Percentiles rank a stretch among this genome's conserved stretches.
Conservation (phyloP, 37 sponge, comb jelly and placozoan species). For the Mnemiopsis leidyi region DNA sequence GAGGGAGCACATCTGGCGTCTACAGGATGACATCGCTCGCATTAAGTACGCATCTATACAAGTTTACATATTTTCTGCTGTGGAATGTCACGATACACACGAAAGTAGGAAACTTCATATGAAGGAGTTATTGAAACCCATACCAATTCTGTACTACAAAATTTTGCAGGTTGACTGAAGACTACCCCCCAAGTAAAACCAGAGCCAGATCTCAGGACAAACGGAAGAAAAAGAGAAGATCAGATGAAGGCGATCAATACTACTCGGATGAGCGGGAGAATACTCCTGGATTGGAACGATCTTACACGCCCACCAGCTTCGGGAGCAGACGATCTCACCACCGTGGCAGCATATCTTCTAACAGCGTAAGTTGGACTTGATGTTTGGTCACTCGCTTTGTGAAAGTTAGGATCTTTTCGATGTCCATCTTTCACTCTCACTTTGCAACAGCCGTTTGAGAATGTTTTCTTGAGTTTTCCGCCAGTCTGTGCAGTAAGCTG, state of each 20-base stretch:
- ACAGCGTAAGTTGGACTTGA: conserved; percentile 49
- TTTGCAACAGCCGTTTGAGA: no score
- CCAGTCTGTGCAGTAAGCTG: not conserved
- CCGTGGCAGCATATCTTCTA: conserved; percentile 60
- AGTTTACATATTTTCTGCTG: not conserved
- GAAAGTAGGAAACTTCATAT: not conserved
- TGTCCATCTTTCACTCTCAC: no score
- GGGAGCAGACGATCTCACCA: conserved; percentile 45
- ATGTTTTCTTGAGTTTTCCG: no score
- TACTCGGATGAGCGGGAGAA: conserved; percentile 35
- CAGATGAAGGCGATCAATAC: conserved; percentile 54
- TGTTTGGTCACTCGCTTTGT: no score
- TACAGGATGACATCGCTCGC: conserved; percentile 53
- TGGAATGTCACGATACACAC: not conserved
- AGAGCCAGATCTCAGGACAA: conserved; percentile 34
- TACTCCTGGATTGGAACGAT: conserved; percentile 20
- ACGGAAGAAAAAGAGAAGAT: conserved; percentile 60
- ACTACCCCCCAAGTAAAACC: not conserved
- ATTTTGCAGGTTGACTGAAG: not conserved
- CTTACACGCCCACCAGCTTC: conserved; percentile 52
- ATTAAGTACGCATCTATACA: conserved; percentile 22
- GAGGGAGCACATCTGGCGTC: conserved; percentile 26
- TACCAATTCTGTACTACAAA: not conserved
- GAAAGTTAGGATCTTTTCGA: no score
- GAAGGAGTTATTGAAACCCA: not conserved